Evolutionary conservation across 2,797 vertebrate genomes (phyloP), one percentile per base, ranked within the genome.

Genomic region (Chaetodon trifasciatus): DNA sequence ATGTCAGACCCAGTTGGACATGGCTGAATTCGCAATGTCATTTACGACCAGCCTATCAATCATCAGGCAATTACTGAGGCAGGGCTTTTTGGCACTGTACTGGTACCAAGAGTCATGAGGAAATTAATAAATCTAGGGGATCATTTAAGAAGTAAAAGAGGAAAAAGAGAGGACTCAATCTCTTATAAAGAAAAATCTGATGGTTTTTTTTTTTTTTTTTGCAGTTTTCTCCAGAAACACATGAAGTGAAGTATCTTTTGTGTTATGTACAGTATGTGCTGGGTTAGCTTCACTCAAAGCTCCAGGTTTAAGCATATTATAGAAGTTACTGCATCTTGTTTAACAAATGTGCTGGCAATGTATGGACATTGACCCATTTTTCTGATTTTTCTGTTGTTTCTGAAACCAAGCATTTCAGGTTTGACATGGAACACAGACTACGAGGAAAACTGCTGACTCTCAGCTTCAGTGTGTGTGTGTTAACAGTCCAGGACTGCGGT

Each of bases 21-120:
- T 44, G 81, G 85, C 82, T 83, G 85, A 92, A 90, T 84, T 91
- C 46, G 66, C 81, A 87, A 83, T 63, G 84, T 87, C 89, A 91
- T 91, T 89, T 85, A 87, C 78, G 68, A 75, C 64, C 63, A 70
- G 76, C 76, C 87, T 72, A 90, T 91, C 85, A 89, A 86, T 93
- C 90, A 91, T 84, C 74, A 39, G 82, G 85, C 82, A 89, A 89
- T 92, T 88, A 90, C 82, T 42, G 82, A 86, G 74, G 78, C 75
- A 66, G 76, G 10, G 81, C 76, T 61, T 87, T 79, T 87, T 84
- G 86, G 83, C 73, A 67, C 82, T 24, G 82, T 79, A 86, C 72
- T 77, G 71, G 53, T 78, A 86, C 84, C 52, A 77, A 75, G 83
- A 78, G 60, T 72, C 66, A 71, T 42, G 49, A 76, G 72, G 74